Conservation (phyloP, 2,797 vertebrate genomes). For the Peromyscus aztecus region DNA sequence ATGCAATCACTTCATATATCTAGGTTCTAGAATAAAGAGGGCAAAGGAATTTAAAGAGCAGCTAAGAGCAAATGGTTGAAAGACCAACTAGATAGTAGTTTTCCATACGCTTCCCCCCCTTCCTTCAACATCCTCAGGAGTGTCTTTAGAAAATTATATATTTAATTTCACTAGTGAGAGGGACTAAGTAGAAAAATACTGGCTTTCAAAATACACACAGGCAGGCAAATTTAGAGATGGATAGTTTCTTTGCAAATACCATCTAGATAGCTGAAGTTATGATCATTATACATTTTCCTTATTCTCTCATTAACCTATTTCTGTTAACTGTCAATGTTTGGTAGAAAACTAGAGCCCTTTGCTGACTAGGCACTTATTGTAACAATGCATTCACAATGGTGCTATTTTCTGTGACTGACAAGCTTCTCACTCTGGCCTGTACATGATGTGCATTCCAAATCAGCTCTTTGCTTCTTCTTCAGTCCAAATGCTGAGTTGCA, state of each 20-base stretch:
- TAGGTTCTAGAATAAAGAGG: background rate
- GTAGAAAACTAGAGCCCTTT: background rate
- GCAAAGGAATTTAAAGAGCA: background rate
- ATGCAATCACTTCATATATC: background rate
- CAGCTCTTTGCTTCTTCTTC: background rate
- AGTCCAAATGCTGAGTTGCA: background rate
- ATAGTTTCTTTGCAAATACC: background rate
- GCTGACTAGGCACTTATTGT: background rate
- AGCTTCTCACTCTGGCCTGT: background rate
- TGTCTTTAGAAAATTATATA: background rate
- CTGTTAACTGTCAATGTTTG: background rate
- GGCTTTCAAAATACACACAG: background rate
- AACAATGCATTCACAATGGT: background rate
- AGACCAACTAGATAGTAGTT: background rate
- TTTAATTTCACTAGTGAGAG: background rate
- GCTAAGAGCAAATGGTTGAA: background rate
- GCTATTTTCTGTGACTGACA: background rate
- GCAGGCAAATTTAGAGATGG: background rate
- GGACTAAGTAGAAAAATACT: background rate
- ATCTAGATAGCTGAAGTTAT: background rate
- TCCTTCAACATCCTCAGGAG: background rate
- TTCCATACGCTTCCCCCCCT: background rate
- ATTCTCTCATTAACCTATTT: background rate
- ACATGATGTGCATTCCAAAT: background rate
- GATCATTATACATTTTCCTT: background rate